Evolutionary conservation across 2,888 invertebrate genomes (phyloP).

Genomic region (Alentia gelatinosa): DNA sequence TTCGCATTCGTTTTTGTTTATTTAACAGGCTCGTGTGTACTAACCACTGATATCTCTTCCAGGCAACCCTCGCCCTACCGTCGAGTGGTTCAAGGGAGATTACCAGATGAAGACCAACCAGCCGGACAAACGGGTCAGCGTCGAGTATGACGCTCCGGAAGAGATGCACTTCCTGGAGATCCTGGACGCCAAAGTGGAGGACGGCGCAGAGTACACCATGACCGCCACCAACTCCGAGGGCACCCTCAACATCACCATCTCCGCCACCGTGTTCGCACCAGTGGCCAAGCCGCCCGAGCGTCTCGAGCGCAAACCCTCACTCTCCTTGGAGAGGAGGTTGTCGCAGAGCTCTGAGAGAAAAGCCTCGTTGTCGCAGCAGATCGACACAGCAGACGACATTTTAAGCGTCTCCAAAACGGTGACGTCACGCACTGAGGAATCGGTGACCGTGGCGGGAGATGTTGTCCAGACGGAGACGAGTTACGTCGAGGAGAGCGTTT

Average conservation of each 20-base stretch:
- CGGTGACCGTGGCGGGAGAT: background rate
- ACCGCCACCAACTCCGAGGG: background rate
- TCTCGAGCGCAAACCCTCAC: background rate
- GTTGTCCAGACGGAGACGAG: background rate
- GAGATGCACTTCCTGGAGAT: constrained; percentile 39
- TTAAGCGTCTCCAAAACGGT: background rate
- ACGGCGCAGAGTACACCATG: background rate
- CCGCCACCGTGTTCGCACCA: background rate
- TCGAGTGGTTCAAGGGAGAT: constrained; percentile 76
- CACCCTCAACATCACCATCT: background rate
- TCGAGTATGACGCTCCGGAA: background rate
- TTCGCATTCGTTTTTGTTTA: no score
- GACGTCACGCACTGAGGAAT: background rate
- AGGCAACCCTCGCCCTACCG: constrained; percentile 66
- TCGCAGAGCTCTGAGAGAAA: background rate
- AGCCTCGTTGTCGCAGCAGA: background rate
- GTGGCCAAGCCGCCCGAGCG: background rate
- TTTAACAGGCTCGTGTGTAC: no score
- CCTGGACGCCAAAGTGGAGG: background rate
- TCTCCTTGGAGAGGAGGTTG: background rate
- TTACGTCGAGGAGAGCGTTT: background rate
- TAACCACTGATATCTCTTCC: no score
- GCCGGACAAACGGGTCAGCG: background rate
- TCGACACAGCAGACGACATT: background rate
- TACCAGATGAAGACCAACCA: constrained; percentile 61